Percentiles rank a stretch among this genome's conserved stretches.
Conservation (phyloP, 1,140 invertebrate genomes). For the Trichonephila clavipes region DNA sequence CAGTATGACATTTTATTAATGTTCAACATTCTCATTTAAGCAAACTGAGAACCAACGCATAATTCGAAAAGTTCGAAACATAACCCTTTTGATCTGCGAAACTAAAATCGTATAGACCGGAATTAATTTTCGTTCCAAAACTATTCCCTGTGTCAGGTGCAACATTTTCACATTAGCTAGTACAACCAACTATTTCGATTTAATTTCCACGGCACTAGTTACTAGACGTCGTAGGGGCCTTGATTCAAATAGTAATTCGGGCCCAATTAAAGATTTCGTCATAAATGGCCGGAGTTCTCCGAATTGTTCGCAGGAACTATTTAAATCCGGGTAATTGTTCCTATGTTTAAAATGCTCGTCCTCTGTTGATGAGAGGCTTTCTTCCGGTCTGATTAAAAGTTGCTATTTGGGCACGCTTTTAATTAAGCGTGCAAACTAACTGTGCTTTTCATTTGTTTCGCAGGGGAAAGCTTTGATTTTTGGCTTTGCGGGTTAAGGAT, state of each 20-base stretch:
- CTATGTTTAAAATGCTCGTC: background rate
- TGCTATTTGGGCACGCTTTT: background rate
- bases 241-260: conserved; percentile 1
- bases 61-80: no score
- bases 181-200: background rate
- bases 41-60: no score
- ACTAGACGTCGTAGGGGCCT: background rate
- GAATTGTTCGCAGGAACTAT: conserved; percentile 12
- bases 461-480: background rate
- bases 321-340: conserved; percentile 31
- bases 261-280: conserved; percentile 5
- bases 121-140: background rate
- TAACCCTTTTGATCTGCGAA: background rate
- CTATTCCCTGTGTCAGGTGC: background rate
- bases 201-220: background rate
- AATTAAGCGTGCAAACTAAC: background rate
- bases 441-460: background rate
- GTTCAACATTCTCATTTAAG: no score
- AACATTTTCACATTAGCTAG: background rate
- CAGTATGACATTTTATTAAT: no score
- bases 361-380: background rate
- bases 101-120: background rate
- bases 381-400: conserved; percentile 3
- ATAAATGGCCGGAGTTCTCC: background rate
- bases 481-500: no score